Percentiles rank a stretch among this genome's conserved stretches.
phyloP scores from a whole-genome alignment of 2,888 invertebrate species.

The Thyatira batis region DNA sequence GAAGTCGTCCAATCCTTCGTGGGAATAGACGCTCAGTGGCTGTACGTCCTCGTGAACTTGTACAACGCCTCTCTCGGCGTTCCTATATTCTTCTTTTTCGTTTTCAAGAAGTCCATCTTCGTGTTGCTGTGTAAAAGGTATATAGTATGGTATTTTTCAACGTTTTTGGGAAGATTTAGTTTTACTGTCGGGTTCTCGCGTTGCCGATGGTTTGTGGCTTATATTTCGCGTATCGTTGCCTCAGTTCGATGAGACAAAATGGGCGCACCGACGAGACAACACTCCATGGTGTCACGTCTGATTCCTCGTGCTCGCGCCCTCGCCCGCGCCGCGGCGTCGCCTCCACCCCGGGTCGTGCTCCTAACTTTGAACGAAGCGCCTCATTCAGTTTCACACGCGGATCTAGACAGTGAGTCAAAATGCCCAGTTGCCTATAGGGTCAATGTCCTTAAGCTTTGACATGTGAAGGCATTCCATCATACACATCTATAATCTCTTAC shows the following conservation, averaged over 20 bases:
- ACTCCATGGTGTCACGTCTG: not conserved
- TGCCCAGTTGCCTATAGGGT: too few relatives aligned
- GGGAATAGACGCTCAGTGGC: not conserved
- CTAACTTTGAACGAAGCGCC: not conserved
- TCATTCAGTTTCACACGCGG: slow-evolving; percentile 1
- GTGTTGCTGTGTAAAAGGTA: slow-evolving; percentile 35
- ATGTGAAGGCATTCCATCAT: too few relatives aligned
- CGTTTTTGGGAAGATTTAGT: too few relatives aligned
- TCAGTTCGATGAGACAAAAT: not conserved
- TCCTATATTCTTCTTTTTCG: slow-evolving; percentile 43
- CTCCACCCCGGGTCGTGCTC: not conserved
- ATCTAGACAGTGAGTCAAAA: slow-evolving; percentile 2
- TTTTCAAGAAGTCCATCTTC: slow-evolving; percentile 35
- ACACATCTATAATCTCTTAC: too few relatives aligned
- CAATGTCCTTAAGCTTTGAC: not conserved
- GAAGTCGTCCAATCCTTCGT: slow-evolving; percentile 26
- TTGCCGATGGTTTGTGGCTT: too few relatives aligned
- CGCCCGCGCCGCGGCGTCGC: not conserved
- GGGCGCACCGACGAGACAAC: not conserved
- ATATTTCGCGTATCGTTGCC: too few relatives aligned
- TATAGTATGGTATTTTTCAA: too few relatives aligned
- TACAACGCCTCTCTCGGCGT: slow-evolving; percentile 43
- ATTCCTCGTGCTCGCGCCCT: not conserved
- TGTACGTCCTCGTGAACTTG: slow-evolving; percentile 19
- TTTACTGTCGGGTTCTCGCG: too few relatives aligned